Percentiles rank a stretch among this genome's conserved stretches.
Conservation (phyloP, 2,113 vertebrate species). For the Dascyllus trimaculatus region DNA sequence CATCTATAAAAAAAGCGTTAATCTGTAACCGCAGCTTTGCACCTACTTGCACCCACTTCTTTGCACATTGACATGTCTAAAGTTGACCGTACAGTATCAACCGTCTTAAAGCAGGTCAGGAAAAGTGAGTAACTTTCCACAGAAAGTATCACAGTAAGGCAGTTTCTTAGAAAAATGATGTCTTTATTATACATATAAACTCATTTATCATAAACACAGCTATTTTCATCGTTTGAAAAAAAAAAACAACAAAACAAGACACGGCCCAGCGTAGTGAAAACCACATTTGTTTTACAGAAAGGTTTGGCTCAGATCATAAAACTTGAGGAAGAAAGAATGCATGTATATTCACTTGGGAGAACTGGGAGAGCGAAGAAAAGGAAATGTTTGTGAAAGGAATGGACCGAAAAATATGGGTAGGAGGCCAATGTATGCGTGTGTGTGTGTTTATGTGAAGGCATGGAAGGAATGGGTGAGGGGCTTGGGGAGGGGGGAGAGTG, state of each 20-base stretch:
- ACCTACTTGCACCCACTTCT: slow-evolving; percentile 1
- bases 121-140: background rate
- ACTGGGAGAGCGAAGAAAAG: slow-evolving; percentile 6
- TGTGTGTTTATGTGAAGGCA: slow-evolving; percentile 17
- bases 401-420: slow-evolving; percentile 3
- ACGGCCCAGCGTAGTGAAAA: background rate
- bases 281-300: slow-evolving; percentile 27
- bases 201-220: slow-evolving; percentile 19
- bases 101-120: background rate
- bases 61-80: slow-evolving; percentile 24
- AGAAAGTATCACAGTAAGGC: slow-evolving; percentile 32
- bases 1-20: background rate
- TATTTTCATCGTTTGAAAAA: slow-evolving; percentile 26
- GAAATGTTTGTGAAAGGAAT: slow-evolving; percentile 44
- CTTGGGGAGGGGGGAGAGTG: background rate
- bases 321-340: slow-evolving; percentile 34
- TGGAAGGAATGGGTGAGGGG: slow-evolving; percentile 33
- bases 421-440: slow-evolving; percentile 4
- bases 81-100: background rate
- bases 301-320: background rate
- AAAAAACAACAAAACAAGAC: background rate
- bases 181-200: slow-evolving; percentile 40
- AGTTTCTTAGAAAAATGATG: background rate
- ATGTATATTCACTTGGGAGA: slow-evolving; percentile 19
- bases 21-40: slow-evolving; percentile 24